Percentiles rank a stretch among this genome's conserved stretches.
Conservation (phyloP, 2,113 vertebrate genomes). For the Kobus ellipsiprymnus region DNA sequence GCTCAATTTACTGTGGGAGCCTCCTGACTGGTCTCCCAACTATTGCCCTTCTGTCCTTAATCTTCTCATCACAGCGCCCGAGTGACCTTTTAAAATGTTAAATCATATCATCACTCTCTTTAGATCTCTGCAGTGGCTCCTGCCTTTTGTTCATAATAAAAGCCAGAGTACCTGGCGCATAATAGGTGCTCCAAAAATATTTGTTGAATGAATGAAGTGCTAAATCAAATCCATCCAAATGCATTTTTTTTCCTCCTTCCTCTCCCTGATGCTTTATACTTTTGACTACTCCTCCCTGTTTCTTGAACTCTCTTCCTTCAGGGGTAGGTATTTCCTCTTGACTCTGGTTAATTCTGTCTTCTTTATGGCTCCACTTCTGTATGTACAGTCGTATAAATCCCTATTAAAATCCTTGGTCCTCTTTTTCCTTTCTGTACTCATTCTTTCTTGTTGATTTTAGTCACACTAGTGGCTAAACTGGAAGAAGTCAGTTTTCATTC, state of each 20-base stretch:
- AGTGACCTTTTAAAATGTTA: background rate
- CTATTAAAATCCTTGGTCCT: background rate
- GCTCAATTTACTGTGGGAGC: background rate
- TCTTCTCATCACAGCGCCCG: background rate
- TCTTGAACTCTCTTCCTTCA: background rate
- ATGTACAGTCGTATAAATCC: background rate
- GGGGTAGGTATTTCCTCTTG: background rate
- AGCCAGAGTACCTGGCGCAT: background rate
- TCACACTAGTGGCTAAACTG: background rate
- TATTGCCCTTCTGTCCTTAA: background rate
- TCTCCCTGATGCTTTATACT: background rate
- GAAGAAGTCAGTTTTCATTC: background rate
- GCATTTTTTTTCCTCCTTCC: background rate
- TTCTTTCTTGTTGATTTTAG: background rate
- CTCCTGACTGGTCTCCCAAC: background rate
- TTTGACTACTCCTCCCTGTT: background rate
- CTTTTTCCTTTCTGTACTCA: background rate
- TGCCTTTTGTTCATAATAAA: constrained; percentile 12
- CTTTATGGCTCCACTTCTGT: background rate
- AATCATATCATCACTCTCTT: background rate
- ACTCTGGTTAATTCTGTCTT: background rate
- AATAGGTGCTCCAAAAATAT: background rate
- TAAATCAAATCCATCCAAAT: background rate
- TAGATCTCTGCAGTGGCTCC: background rate
- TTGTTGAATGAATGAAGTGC: background rate